Base-by-base conservation (phyloP, 2,113 vertebrate species). In the Neolamprologus brichardi region DNA sequence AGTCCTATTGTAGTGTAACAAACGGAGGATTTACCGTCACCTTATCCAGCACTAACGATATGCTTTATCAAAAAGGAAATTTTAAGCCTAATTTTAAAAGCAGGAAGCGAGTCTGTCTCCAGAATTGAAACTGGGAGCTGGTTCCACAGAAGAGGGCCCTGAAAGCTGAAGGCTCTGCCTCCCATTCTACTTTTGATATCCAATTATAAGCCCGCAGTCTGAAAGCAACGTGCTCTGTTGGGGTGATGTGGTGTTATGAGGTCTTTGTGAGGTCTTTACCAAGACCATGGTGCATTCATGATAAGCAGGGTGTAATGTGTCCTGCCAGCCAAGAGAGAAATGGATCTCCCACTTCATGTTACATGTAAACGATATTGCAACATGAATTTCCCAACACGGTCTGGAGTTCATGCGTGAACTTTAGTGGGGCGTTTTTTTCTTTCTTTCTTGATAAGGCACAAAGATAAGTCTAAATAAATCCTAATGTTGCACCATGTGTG, bases 401-500 rank as follows among this genome's bases (percentile, higher is more conserved):
- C 4, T 49, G 15, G 70, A 28, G 70, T 46, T 28, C 9, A 28
- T 28, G 67, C 6, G 2, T 72, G 41, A 75, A 46, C 70, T 5
- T 75, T 46, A 8, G 4, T 37, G 60, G 60, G 60, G 4, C 1
- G 0, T 12, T 46, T 46, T 18, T 44, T 72, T 75, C 0, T 17
- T 6, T 14, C 20, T 46, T 49, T 32, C 1, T 77, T 51, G 44
- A 77, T 3, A 4, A 18, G 15, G 14, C 41, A 1, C 23, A 30
- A 77, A 49, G 70, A 49, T 77, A 30, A 49, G 23, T 28, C 23
- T 4, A n/a, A 77, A 77, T 49, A 49, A 30, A 49, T 77, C 6
- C 44, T 30, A n/a, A 49, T 28, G 14, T 51, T 77, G 25, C 25
- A 77, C 44, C 9, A 51, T n/a, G 25, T 77, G 72, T n/a, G 25